A percentile compares a stretch with the other conserved stretches of the same genome.
Evolutionary conservation across 2,113 vertebrate species (phyloP).

Genomic region (Poicephalus gulielmi): DNA sequence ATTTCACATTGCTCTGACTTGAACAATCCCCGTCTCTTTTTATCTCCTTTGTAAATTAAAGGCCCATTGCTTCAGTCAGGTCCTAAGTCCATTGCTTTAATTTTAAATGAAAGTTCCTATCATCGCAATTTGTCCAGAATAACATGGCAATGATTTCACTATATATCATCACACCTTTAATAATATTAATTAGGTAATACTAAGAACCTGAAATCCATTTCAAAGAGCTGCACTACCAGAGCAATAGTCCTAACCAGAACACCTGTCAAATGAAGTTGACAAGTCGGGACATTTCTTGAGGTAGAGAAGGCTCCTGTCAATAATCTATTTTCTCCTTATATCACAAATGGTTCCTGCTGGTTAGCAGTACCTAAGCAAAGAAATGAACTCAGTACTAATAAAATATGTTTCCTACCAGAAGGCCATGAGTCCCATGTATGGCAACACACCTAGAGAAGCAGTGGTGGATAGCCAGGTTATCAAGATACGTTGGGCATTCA

Average conservation of each 20-base stretch:
- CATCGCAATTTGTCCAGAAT: neutral
- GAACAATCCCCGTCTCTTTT: neutral
- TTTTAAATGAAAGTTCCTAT: neutral
- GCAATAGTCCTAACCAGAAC: neutral
- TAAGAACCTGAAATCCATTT: neutral
- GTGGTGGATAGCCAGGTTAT: conserved; percentile 56
- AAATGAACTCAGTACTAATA: neutral
- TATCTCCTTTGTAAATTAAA: neutral
- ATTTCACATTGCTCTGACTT: neutral
- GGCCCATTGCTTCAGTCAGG: neutral
- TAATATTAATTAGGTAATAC: neutral
- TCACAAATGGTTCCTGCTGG: neutral
- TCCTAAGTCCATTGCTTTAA: neutral
- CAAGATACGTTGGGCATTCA: neutral
- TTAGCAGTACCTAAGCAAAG: neutral
- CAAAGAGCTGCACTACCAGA: neutral
- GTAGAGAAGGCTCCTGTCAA: neutral
- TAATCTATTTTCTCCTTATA: neutral
- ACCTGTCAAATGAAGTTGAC: neutral
- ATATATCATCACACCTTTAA: neutral
- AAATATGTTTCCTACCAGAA: conserved; percentile 68
- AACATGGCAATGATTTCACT: neutral
- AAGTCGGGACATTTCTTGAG: neutral
- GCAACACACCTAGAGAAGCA: conserved; percentile 66
- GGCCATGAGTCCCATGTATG: conserved; percentile 30